phyloP scores from a whole-genome alignment of 2,797 vertebrate genomes.

The Gambelia wislizenii region DNA sequence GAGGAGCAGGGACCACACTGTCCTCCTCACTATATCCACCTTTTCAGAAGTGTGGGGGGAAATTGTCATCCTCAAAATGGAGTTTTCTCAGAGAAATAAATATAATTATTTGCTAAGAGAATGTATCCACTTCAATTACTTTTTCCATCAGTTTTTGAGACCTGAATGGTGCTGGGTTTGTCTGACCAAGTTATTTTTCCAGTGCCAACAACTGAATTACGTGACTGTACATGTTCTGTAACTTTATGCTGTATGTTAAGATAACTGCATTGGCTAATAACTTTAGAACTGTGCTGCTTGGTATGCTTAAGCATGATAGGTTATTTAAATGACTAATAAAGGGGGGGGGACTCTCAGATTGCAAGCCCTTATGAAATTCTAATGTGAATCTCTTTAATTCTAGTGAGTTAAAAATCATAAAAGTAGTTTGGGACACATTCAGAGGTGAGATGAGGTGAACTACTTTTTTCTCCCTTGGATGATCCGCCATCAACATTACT shows the following conservation, averaged over 20 bases:
- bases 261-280: background rate
- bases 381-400: background rate
- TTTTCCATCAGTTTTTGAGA: background rate
- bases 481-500: background rate
- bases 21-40: too few species aligned
- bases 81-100: background rate
- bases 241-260: background rate
- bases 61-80: background rate
- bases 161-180: background rate
- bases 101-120: background rate
- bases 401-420: background rate
- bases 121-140: background rate
- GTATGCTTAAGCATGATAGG: background rate
- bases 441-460: background rate
- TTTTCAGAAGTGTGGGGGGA: too few species aligned
- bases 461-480: background rate
- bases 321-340: background rate
- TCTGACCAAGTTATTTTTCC: background rate
- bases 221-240: background rate
- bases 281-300: background rate
- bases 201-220: background rate
- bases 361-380: background rate
- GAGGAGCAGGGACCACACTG: too few species aligned
- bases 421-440: background rate
- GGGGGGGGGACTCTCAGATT: background rate